A percentile compares a stretch with the other conserved stretches of the same genome.
Conservation (phyloP, 1,140 invertebrate genomes). For the Drosophila sp. region DNA sequence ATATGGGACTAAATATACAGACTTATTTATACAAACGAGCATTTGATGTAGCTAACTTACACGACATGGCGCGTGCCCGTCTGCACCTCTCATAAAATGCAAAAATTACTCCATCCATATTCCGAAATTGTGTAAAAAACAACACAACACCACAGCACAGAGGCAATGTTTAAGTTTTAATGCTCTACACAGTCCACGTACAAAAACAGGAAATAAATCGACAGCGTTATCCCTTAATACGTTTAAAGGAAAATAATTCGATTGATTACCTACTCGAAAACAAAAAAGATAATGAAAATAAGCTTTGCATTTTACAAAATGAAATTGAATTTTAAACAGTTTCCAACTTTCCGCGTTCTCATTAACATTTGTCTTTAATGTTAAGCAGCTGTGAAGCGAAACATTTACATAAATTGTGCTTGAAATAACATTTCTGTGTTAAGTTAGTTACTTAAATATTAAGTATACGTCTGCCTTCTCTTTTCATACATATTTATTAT, state of each 20-base stretch:
- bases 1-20: constrained; percentile 26
- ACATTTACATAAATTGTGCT: not conserved
- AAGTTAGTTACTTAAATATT: constrained; percentile 4
- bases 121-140: not conserved
- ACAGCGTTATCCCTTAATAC: constrained; percentile 24
- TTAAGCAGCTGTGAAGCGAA: constrained; percentile 1
- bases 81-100: not conserved
- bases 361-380: constrained; percentile 4
- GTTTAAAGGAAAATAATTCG: constrained; percentile 11
- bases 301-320: constrained; percentile 20
- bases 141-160: constrained; percentile 2
- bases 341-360: not conserved
- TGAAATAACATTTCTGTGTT: not conserved
- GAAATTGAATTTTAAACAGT: constrained; percentile 24
- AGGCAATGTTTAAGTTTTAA: constrained; percentile 17
- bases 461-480: not conserved
- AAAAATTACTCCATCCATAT: constrained; percentile 41
- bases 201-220: not conserved
- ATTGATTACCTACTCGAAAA: constrained; percentile 13
- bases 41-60: constrained; percentile 26
- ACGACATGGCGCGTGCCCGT: constrained; percentile 1
- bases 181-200: constrained; percentile 2
- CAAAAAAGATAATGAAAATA: constrained; percentile 4
- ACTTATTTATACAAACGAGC: constrained; percentile 28
- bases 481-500: not conserved